Conservation (phyloP, 2,113 vertebrate species). For the Nothocercus nigrocapillus region DNA sequence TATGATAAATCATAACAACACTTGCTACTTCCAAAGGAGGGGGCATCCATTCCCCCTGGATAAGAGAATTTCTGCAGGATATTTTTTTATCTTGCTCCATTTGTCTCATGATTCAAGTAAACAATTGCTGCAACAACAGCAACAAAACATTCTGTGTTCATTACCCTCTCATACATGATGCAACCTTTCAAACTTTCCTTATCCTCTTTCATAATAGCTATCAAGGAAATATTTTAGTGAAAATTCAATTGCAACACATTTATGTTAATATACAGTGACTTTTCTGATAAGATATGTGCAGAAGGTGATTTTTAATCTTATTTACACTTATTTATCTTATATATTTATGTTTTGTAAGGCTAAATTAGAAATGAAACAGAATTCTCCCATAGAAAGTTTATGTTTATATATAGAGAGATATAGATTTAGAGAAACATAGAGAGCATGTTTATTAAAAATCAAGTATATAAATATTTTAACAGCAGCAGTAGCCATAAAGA, state of each 20-base stretch:
- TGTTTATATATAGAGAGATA: neutral
- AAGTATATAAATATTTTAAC: slow-evolving; percentile 41
- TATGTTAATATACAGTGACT: neutral
- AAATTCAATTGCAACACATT: slow-evolving; percentile 35
- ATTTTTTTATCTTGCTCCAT: neutral
- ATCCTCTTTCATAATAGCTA: neutral
- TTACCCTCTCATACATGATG: neutral
- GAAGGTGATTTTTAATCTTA: neutral
- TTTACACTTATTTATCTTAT: neutral
- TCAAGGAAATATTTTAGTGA: neutral
- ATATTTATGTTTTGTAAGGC: neutral
- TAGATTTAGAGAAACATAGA: slow-evolving; percentile 44
- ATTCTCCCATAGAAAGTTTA: neutral
- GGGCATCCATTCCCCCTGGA: neutral
- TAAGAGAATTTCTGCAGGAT: neutral
- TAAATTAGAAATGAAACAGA: slow-evolving; percentile 44
- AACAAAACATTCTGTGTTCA: neutral
- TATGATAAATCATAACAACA: neutral
- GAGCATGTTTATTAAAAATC: slow-evolving; percentile 37
- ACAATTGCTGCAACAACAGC: neutral
- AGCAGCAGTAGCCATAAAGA: slow-evolving; percentile 11
- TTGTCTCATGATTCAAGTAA: slow-evolving; percentile 29
- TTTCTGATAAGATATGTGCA: neutral
- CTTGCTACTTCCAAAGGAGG: neutral
- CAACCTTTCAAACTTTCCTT: neutral